Conservation (phyloP, 2,888 invertebrate species). For the Cybosia mesomella region DNA sequence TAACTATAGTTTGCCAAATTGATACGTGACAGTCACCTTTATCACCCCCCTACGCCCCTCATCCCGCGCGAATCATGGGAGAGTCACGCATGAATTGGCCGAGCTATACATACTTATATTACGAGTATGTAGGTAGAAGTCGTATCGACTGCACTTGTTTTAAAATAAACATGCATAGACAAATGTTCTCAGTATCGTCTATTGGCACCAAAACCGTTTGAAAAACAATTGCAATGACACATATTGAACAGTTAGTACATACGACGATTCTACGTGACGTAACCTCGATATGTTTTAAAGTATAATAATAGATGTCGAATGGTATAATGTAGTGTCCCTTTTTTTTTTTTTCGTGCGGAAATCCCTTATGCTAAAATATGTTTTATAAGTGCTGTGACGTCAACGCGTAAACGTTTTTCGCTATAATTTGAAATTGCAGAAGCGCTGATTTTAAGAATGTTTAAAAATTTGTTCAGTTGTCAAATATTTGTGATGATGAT, state of each 20-base stretch:
- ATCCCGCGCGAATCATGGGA: too few relatives aligned
- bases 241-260: neutral
- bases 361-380: neutral
- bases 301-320: neutral
- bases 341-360: too few relatives aligned
- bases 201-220: neutral
- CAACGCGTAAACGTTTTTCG: neutral
- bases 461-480: neutral
- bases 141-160: too few relatives aligned
- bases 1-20: too few relatives aligned
- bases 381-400: neutral
- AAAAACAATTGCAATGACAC: neutral
- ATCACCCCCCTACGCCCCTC: too few relatives aligned
- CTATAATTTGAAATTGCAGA: neutral
- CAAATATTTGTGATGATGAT: neutral
- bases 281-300: constrained; percentile 11
- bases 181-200: too few relatives aligned
- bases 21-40: too few relatives aligned
- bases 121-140: too few relatives aligned
- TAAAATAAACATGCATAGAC: too few relatives aligned
- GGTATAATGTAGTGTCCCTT: constrained; percentile 9
- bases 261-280: constrained; percentile 1
- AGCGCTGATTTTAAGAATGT: too few relatives aligned
- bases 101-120: too few relatives aligned
- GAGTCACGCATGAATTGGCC: too few relatives aligned